A percentile compares a stretch with the other conserved stretches of the same genome.
These are phyloP conservation scores for Epinephelus lanceolatus DNA, from an alignment of 2,113 vertebrate species.

Conservation along the genomic window DNA sequence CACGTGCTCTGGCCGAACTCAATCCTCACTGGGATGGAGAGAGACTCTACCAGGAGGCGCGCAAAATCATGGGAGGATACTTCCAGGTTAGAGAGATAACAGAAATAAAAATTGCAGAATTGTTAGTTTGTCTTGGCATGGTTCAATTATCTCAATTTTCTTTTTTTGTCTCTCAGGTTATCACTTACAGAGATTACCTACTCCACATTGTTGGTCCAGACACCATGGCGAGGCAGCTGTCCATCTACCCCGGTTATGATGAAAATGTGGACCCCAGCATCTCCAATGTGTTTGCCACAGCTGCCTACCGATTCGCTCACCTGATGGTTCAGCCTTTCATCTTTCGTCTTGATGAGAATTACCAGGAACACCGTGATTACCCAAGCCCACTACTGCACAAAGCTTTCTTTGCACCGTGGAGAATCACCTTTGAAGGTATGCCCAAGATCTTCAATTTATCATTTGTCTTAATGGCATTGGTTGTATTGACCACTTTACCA, in stretches of 20 bases:
- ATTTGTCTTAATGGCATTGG: too few relatives aligned
- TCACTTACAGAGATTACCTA: conserved; percentile 90
- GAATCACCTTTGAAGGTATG: conserved; percentile 87
- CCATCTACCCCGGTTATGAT: conserved; percentile 82
- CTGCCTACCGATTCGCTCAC: conserved; percentile 90
- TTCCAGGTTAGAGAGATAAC: conserved; percentile 71
- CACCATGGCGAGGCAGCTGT: conserved; percentile 68
- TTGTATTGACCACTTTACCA: too few relatives aligned
- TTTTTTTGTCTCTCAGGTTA: conserved; percentile 80
- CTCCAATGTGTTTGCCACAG: conserved; percentile 88
- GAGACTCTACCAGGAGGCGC: conserved; percentile 81
- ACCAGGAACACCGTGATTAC: conserved; percentile 59
- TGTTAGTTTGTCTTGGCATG: not conserved
- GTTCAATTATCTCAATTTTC: not conserved
- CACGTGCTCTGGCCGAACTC: conserved; percentile 61
- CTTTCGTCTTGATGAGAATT: conserved; percentile 84
- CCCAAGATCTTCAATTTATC: not conserved
- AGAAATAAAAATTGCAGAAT: too few relatives aligned
- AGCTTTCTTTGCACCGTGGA: conserved; percentile 89
- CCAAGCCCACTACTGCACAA: conserved; percentile 82
- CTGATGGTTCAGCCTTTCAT: conserved; percentile 86
- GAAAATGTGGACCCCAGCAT: conserved; percentile 86
- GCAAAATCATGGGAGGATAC: conserved; percentile 83
- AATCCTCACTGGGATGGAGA: conserved; percentile 84
- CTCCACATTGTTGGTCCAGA: conserved; percentile 80